Percentiles rank a stretch among this genome's conserved stretches.
These are phyloP conservation scores for Pheosia gnoma DNA, from an alignment of 2,888 invertebrate species.

Conservation along the genomic window DNA sequence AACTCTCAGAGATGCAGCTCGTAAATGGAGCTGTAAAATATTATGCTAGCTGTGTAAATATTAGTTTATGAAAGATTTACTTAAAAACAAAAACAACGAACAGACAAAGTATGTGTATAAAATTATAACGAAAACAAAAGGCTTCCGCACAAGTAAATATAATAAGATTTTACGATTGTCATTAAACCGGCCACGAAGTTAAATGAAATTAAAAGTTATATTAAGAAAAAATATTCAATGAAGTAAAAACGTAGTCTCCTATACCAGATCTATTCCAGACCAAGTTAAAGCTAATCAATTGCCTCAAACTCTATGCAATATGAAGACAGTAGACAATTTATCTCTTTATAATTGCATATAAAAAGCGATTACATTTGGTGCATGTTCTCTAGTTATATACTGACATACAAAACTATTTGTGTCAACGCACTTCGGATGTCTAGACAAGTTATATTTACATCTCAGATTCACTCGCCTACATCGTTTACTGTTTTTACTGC, in stretches of 20 bases:
- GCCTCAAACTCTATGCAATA: no score
- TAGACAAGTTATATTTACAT: constrained; percentile 59
- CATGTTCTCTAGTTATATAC: constrained; percentile 21
- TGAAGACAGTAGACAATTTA: no score
- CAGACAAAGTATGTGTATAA: background rate
- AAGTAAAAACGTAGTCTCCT: no score
- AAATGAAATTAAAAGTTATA: no score
- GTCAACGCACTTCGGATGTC: constrained; percentile 52
- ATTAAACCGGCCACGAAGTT: no score
- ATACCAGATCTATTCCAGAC: no score
- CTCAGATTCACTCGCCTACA: constrained; percentile 28
- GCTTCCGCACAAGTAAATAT: no score
- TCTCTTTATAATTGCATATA: no score
- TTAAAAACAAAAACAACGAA: background rate
- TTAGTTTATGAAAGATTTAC: background rate
- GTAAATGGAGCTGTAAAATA: constrained; percentile 12
- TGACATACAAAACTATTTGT: constrained; percentile 40
- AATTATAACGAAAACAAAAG: background rate
- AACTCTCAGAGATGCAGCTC: constrained; percentile 39
- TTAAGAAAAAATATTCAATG: no score
- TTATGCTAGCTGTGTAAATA: background rate
- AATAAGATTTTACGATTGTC: no score
- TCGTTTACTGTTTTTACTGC: constrained; percentile 5
- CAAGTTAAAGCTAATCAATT: no score
- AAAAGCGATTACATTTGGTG: background rate